Evolutionary conservation across 2,888 invertebrate genomes (phyloP).

Genomic region (Dichetophora obliterata): DNA sequence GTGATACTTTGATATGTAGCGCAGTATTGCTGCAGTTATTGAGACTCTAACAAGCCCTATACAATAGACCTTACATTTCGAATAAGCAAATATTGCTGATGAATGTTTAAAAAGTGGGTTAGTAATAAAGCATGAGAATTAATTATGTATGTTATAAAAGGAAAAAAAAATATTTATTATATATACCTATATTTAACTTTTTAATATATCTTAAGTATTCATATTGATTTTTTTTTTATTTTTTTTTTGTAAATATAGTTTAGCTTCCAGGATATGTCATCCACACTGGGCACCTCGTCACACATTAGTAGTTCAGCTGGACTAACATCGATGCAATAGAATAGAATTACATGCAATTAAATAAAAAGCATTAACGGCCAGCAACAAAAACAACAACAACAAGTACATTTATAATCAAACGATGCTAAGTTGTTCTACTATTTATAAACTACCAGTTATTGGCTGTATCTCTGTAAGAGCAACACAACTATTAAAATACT

Average conservation of each 20-base stretch:
- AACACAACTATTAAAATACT: constrained; percentile 29
- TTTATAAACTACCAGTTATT: constrained; percentile 7
- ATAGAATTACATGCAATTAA: constrained; percentile 57
- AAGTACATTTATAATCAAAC: constrained; percentile 6
- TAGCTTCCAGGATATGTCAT: constrained; percentile 82
- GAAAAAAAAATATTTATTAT: too few species aligned
- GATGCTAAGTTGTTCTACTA: constrained; percentile 21
- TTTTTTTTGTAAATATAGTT: constrained; percentile 75
- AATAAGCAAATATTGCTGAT: too few species aligned
- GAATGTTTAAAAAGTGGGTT: too few species aligned
- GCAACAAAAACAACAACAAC: constrained; percentile 20
- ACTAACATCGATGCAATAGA: constrained; percentile 70
- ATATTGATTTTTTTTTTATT: constrained; percentile 28
- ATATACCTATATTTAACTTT: neutral
- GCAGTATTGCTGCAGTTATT: too few species aligned
- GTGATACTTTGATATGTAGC: too few species aligned
- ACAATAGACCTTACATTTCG: too few species aligned
- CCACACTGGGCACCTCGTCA: constrained; percentile 76
- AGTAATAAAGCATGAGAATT: too few species aligned
- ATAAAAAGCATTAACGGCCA: constrained; percentile 16
- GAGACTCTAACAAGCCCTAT: too few species aligned
- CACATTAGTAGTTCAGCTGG: constrained; percentile 74
- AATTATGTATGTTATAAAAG: too few species aligned
- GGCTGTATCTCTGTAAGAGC: constrained; percentile 24
- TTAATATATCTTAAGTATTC: neutral